Evolutionary conservation across 2,113 vertebrate genomes (phyloP).

Genomic region (Daboia siamensis): DNA sequence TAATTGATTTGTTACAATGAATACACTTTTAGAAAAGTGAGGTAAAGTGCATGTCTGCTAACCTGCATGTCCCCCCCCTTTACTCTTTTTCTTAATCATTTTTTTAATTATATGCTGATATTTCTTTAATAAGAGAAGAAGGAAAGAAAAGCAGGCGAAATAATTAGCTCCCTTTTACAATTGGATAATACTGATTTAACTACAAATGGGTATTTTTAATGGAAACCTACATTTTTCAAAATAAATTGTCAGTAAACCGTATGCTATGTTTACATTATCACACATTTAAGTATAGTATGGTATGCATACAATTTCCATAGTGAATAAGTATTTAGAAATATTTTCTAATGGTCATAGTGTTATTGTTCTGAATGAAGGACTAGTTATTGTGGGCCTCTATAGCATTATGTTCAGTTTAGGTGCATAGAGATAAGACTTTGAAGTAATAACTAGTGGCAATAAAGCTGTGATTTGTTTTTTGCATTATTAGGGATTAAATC

Average conservation of each 20-base stretch:
- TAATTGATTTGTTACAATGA: neutral
- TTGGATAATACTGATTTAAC: accelerated
- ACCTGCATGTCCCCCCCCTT: too few species aligned
- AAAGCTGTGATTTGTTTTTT: constrained; percentile 6
- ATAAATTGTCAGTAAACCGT: neutral
- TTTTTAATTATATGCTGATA: neutral
- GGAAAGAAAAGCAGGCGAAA: neutral
- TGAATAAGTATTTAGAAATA: neutral
- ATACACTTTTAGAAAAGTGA: neutral
- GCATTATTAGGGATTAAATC: constrained; percentile 1
- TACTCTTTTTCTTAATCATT: neutral
- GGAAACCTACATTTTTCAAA: neutral
- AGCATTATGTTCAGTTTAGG: neutral
- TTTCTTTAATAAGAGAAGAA: neutral
- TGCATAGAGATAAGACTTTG: neutral
- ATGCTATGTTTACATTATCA: neutral
- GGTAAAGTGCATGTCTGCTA: neutral
- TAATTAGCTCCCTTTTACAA: neutral
- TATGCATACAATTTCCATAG: neutral
- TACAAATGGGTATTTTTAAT: neutral
- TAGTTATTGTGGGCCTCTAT: neutral
- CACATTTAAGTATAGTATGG: neutral
- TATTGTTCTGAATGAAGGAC: neutral
- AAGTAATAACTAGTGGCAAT: neutral
- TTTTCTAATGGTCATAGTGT: neutral